Evolutionary conservation across 2,888 invertebrate species (phyloP).

Genomic region (Sepiola atlantica): DNA sequence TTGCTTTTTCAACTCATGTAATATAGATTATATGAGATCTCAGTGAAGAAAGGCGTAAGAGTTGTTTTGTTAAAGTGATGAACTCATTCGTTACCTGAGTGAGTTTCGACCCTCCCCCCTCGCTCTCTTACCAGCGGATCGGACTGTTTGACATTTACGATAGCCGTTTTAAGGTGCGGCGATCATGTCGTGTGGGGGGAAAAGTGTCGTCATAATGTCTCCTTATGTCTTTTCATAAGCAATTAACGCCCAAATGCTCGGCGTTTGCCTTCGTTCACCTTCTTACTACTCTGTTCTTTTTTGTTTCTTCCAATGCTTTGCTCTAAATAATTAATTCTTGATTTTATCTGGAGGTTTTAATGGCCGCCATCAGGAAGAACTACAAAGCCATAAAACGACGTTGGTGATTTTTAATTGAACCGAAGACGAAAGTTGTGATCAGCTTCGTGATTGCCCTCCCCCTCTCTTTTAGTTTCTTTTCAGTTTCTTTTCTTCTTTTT

Average conservation of each 20-base stretch:
- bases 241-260: background rate
- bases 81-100: background rate
- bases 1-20: background rate
- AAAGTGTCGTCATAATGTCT: background rate
- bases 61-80: background rate
- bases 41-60: background rate
- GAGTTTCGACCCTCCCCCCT: background rate
- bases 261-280: background rate
- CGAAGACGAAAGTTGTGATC: background rate
- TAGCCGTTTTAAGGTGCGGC: background rate
- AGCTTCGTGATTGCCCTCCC: background rate
- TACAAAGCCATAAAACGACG: background rate
- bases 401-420: background rate
- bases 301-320: background rate
- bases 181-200: background rate
- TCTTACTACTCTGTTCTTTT: background rate
- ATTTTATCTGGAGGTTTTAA: background rate
- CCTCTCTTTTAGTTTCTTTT: too few species aligned
- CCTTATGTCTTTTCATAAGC: constrained; percentile 5
- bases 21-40: background rate
- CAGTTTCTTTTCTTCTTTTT: background rate
- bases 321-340: background rate
- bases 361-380: background rate
- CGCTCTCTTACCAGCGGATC: background rate
- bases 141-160: background rate